Base-by-base conservation (phyloP, 2,888 invertebrate genomes). In the Junonia oenone region DNA sequence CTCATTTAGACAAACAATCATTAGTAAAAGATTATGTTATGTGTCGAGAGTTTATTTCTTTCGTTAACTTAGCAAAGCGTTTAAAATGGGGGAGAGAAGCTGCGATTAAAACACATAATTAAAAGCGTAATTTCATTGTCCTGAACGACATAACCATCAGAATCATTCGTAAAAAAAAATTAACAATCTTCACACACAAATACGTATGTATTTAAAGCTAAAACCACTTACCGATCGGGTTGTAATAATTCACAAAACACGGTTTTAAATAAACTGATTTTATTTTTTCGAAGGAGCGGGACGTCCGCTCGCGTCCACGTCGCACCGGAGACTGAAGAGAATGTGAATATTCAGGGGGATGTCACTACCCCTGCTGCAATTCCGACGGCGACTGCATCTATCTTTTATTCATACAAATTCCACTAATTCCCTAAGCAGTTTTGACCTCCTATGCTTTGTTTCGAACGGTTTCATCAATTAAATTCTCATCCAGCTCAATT, bases 391-490 rank as follows among this genome's bases (percentile, higher is more conserved):
- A 65, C 69, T 78, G 76, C 78, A 77, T 68, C 69, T 65, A 61
- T 64, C 51, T 58, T 53, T 51, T 64, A 62, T 62, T 55, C 62
- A 62, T 49, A 55, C 61, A 61, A 67, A 70, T 74, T 73, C 64
- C 61, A 71, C 63, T 73, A 75, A 76, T 77, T 72, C 8, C 71
- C 70, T 71, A 69, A 59, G 68, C 69, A 68, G 65, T 73, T 78
- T 75, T 77, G 73, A 75, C 76, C 78, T 78, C 78, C 71, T 72
- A 68, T 65, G 65, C 62, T 66, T 68, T 66, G 66, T 69, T 69
- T 69, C 66, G 60, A 66, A 70, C 62, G 69, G 67, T 71, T 69
- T 70, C 69, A 64, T 66, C 64, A 69, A 67, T 71, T 68, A 66
- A 61, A 62, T 64, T 59, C 61, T 60, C 59, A 51, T 38, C 15